A percentile compares a stretch with the other conserved stretches of the same genome.
phyloP scores from a whole-genome alignment of 2,888 invertebrate species.

The Prionchulus punctatus region DNA sequence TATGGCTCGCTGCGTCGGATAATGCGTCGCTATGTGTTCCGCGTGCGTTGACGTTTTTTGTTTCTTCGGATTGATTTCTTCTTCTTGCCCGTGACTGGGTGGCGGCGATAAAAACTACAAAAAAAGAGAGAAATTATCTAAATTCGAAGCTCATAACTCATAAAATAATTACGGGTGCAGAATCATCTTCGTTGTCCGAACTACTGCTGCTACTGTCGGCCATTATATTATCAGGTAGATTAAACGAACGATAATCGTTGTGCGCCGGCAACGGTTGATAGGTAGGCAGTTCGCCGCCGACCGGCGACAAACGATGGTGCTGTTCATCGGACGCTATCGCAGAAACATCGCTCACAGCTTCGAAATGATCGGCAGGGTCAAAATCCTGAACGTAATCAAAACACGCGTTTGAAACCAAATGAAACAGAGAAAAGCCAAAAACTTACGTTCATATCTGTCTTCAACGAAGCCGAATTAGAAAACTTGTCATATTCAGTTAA shows the following conservation, averaged over 20 bases:
- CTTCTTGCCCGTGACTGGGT: constrained; percentile 1
- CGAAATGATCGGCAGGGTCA: no score
- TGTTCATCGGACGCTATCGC: no score
- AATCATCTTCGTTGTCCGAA: not conserved
- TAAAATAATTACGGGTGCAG: not conserved
- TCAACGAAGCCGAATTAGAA: no score
- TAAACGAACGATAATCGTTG: not conserved
- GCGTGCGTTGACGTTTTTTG: not conserved
- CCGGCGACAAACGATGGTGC: no score
- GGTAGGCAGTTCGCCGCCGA: no score
- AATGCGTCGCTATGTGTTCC: not conserved
- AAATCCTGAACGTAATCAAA: no score
- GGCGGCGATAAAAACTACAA: not conserved
- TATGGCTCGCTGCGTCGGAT: not conserved
- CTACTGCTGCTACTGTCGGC: not conserved
- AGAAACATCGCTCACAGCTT: no score
- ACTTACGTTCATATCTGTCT: no score
- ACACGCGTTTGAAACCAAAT: no score
- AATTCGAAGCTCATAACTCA: not conserved
- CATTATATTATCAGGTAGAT: not conserved
- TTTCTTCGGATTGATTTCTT: not conserved
- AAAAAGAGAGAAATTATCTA: not conserved
- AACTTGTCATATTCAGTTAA: no score
- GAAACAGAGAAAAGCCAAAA: no score
- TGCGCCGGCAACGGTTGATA: no score